These are phyloP conservation scores for Chaenocephalus aceratus DNA, from an alignment of 2,113 vertebrate species.

Conservation along the genomic window DNA sequence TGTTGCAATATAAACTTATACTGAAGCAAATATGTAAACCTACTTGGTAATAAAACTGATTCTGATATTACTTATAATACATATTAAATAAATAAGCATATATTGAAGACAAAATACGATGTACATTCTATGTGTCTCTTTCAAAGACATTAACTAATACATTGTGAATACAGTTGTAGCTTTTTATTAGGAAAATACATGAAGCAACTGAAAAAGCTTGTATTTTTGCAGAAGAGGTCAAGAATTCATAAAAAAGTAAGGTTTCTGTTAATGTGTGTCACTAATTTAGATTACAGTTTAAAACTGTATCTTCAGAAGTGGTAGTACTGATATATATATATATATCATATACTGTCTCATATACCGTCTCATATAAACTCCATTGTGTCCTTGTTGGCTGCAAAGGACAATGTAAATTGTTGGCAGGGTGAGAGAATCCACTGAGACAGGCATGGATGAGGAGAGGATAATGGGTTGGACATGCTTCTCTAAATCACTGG, in stretches of 20 bases:
- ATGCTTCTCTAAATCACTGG: slow-evolving; percentile 65
- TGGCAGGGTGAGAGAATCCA: slow-evolving; percentile 51
- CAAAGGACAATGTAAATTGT: slow-evolving; percentile 46
- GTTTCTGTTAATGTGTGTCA: neutral
- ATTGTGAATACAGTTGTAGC: neutral
- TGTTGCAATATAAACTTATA: neutral
- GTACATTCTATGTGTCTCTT: neutral
- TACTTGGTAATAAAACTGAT: too few relatives aligned
- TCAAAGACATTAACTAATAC: neutral
- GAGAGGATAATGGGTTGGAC: slow-evolving; percentile 71
- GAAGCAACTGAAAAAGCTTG: neutral
- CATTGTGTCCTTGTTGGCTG: slow-evolving; percentile 42
- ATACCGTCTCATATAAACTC: neutral
- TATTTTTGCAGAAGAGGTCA: neutral
- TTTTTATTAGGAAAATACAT: too few relatives aligned
- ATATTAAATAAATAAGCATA: neutral
- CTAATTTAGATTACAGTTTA: neutral
- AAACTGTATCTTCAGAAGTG: slow-evolving; percentile 5
- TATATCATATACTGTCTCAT: neutral
- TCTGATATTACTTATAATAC: neutral
- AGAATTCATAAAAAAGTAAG: neutral
- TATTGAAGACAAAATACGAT: neutral
- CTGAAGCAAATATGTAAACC: too few relatives aligned
- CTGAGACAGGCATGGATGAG: slow-evolving; percentile 69
- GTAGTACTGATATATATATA: neutral